Evolutionary conservation across 1,140 invertebrate species (phyloP).

Genomic region (Xylocopa sonorina): DNA sequence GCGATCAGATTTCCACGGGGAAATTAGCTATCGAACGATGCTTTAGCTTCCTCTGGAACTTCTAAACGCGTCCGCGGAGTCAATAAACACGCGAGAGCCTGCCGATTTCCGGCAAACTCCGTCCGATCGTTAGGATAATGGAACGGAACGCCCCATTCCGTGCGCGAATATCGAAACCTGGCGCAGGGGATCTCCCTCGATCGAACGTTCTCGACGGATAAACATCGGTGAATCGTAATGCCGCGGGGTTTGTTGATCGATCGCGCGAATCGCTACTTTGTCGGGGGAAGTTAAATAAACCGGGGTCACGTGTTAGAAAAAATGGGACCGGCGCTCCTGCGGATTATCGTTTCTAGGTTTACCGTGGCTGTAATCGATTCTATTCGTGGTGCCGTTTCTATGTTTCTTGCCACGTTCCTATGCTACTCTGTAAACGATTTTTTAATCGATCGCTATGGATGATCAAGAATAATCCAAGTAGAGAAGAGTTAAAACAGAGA

Average conservation of each 20-base stretch:
- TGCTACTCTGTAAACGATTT: not conserved
- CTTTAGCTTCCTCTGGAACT: too few species aligned
- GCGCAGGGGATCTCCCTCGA: not conserved
- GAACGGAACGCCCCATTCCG: not conserved
- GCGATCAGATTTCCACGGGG: not conserved
- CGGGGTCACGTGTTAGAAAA: not conserved
- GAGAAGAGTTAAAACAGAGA: not conserved
- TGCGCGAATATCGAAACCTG: constrained; percentile 6
- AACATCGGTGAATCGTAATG: not conserved
- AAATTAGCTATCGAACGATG: not conserved
- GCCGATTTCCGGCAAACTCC: constrained; percentile 23
- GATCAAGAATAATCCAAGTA: not conserved
- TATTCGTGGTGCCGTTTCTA: not conserved
- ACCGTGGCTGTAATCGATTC: constrained; percentile 10
- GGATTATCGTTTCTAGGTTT: not conserved
- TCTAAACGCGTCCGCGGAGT: constrained; percentile 20
- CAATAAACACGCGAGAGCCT: constrained; percentile 34
- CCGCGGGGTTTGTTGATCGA: constrained; percentile 3
- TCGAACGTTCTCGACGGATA: not conserved
- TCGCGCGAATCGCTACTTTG: constrained; percentile 16
- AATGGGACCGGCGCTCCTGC: not conserved
- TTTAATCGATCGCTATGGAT: not conserved
- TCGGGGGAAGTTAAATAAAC: constrained; percentile 32
- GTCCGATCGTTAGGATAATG: not conserved
- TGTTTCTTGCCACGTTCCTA: not conserved